Conservation (phyloP, 2,888 invertebrate genomes). For the Deilephila porcellus region DNA sequence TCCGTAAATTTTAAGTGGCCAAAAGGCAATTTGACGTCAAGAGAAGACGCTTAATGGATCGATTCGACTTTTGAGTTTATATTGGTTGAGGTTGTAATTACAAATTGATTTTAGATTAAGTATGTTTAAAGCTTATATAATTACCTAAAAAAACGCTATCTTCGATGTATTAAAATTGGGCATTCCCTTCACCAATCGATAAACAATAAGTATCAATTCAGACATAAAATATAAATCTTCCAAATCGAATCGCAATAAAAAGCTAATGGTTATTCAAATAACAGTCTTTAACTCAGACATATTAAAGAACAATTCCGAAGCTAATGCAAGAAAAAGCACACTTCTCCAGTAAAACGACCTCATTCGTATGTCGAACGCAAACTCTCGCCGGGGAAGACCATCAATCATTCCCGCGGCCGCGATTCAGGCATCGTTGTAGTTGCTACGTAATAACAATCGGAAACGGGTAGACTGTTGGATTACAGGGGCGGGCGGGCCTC, state of each 20-base stretch:
- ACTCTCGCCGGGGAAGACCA: constrained; percentile 39
- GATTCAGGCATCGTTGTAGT: constrained; percentile 45
- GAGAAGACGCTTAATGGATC: neutral
- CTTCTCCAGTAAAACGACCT: constrained; percentile 30
- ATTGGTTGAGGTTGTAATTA: too few species aligned
- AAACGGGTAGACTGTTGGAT: constrained; percentile 65
- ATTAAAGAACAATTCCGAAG: constrained; percentile 20
- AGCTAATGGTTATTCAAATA: constrained; percentile 5
- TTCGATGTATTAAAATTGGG: too few species aligned
- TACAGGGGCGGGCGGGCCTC: constrained; percentile 59
- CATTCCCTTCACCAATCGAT: neutral
- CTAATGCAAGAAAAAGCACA: constrained; percentile 17
- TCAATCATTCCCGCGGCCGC: constrained; percentile 48
- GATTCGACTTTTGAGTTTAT: too few species aligned
- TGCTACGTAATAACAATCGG: constrained; percentile 75
- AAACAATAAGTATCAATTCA: neutral
- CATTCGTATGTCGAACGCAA: constrained; percentile 32
- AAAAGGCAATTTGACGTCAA: neutral
- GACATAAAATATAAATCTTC: neutral
- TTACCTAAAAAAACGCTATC: too few species aligned
- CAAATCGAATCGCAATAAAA: constrained; percentile 20
- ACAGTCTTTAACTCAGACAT: constrained; percentile 4
- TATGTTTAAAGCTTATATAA: too few species aligned
- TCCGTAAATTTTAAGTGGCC: too few species aligned
- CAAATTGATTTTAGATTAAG: too few species aligned